Evolutionary conservation across 2,888 invertebrate species (phyloP).

Genomic region (Cosmia trapezina): DNA sequence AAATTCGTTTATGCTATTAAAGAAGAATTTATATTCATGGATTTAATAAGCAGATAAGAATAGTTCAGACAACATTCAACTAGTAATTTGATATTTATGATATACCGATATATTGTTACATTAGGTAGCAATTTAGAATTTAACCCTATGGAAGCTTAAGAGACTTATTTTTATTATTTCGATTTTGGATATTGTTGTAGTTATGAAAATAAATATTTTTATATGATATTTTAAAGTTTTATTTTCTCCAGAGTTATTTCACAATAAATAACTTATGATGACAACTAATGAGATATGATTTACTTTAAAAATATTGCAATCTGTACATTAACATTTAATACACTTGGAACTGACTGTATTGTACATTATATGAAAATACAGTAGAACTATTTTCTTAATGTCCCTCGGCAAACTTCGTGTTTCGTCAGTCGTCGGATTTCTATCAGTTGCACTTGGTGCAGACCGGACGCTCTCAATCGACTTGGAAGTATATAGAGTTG

Average conservation of each 20-base stretch:
- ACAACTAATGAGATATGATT: slow-evolving; percentile 56
- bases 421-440: too few species aligned
- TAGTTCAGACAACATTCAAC: slow-evolving; percentile 16
- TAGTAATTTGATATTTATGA: slow-evolving; percentile 3
- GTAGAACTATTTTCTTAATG: too few species aligned
- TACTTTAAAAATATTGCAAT: slow-evolving; percentile 59
- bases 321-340: slow-evolving; percentile 57
- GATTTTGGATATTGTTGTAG: slow-evolving; percentile 15
- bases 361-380: slow-evolving; percentile 64
- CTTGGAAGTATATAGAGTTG: too few species aligned
- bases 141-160: slow-evolving; percentile 22
- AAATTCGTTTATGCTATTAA: too few species aligned
- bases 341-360: slow-evolving; percentile 49
- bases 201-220: slow-evolving; percentile 44
- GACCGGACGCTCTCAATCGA: too few species aligned
- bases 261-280: slow-evolving; percentile 60
- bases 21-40: background rate
- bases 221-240: slow-evolving; percentile 50
- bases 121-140: slow-evolving; percentile 1
- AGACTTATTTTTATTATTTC: slow-evolving; percentile 20
- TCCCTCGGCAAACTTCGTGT: too few species aligned
- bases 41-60: background rate
- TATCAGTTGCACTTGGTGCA: too few species aligned
- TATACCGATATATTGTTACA: background rate
- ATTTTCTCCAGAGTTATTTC: slow-evolving; percentile 57